Percentiles rank a stretch among this genome's conserved stretches.
These are phyloP conservation scores for Chondrosia reniformis DNA, from an alignment of 37 sponge, comb jelly and placozoan genomes.

Conservation along the genomic window DNA sequence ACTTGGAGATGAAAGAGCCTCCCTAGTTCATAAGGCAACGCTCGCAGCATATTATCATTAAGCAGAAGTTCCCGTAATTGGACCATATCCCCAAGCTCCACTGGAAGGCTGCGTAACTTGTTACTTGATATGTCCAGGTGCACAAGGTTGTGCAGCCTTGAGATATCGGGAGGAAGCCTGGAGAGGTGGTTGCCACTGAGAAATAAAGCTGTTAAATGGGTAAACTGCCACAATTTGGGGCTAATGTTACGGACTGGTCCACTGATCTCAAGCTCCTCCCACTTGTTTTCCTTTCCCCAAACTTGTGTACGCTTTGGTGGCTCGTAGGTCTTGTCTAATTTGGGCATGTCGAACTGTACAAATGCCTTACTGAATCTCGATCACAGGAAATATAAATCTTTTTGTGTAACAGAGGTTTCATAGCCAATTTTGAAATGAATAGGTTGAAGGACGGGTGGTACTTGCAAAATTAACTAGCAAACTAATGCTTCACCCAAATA, in stretches of 20 bases:
- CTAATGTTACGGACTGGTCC: conserved; percentile 81
- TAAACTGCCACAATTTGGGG: conserved; percentile 68
- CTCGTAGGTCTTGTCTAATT: conserved; percentile 30
- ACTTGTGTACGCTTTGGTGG: conserved; percentile 26
- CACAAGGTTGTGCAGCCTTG: conserved; percentile 51
- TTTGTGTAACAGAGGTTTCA: no score
- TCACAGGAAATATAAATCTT: no score
- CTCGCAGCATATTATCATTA: conserved; percentile 78
- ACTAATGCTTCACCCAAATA: no score
- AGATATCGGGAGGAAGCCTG: conserved; percentile 84
- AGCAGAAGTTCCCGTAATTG: conserved; percentile 87
- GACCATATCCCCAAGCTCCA: conserved; percentile 92
- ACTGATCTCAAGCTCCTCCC: conserved; percentile 70
- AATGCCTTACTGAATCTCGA: no score
- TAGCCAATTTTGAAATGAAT: no score
- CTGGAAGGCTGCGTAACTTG: conserved; percentile 86
- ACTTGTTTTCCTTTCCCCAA: conserved; percentile 34
- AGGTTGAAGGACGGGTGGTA: no score
- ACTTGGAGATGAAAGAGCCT: conserved; percentile 78
- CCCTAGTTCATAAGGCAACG: conserved; percentile 91
- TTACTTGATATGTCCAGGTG: conserved; percentile 91
- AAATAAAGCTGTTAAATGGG: conserved; percentile 72
- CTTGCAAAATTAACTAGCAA: no score
- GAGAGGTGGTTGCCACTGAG: conserved; percentile 72
- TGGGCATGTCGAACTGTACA: conserved; percentile 2